Percentiles rank a stretch among this genome's conserved stretches.
These are phyloP conservation scores for Psittacula derbiana DNA, from an alignment of 2,797 vertebrate genomes.

Conservation along the genomic window DNA sequence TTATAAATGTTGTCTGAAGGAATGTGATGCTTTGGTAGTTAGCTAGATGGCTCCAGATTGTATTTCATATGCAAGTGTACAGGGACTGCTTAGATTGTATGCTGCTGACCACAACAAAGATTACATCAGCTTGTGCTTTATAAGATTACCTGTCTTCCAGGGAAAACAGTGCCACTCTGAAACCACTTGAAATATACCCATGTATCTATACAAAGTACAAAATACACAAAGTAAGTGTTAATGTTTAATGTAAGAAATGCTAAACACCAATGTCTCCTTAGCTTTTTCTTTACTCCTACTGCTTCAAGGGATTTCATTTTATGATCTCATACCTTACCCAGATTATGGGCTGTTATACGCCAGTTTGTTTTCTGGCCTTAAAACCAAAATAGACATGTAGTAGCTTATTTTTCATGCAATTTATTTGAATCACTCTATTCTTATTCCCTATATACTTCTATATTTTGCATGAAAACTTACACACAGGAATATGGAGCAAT, in stretches of 20 bases:
- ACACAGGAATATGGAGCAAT: neutral
- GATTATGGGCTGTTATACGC: neutral
- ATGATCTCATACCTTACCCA: neutral
- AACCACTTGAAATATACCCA: neutral
- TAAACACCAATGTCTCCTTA: neutral
- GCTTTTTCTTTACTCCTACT: neutral
- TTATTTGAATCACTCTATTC: neutral
- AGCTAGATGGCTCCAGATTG: neutral
- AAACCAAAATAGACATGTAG: neutral
- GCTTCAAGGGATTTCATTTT: neutral
- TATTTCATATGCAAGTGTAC: neutral
- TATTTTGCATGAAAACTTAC: neutral
- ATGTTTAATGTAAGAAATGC: neutral
- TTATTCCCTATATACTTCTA: neutral
- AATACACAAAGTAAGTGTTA: neutral
- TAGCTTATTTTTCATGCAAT: neutral
- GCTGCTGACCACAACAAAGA: neutral
- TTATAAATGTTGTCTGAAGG: neutral
- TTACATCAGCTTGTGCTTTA: neutral
- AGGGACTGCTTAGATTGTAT: neutral
- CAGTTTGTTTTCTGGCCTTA: neutral
- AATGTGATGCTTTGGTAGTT: neutral
- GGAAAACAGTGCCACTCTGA: neutral
- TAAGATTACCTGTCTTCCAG: neutral
- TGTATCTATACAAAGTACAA: neutral